These are phyloP conservation scores for Tichodroma muraria DNA, from an alignment of 2,113 vertebrate species.

Conservation along the genomic window DNA sequence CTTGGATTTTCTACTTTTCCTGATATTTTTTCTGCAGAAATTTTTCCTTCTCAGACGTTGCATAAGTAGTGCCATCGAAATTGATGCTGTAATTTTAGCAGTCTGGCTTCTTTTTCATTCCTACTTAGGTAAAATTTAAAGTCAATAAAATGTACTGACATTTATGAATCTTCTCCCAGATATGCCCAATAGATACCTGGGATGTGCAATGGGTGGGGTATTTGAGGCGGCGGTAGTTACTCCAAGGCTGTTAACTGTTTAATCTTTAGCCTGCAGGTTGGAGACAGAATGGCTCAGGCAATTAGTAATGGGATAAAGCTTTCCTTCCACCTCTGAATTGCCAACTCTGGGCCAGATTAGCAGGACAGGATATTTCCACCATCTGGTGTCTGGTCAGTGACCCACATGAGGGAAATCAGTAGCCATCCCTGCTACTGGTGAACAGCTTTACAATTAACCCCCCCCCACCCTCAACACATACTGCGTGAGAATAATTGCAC, in stretches of 20 bases:
- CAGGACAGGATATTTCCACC: conserved; percentile 28
- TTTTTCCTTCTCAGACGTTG: neutral
- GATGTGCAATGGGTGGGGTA: neutral
- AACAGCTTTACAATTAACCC: neutral
- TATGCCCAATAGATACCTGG: neutral
- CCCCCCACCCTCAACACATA: neutral
- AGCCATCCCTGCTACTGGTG: neutral
- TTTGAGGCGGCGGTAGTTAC: neutral
- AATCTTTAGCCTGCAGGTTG: neutral
- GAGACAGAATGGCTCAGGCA: conserved; percentile 31
- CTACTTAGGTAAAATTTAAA: neutral
- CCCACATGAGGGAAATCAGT: conserved; percentile 3
- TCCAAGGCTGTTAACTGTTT: conserved; percentile 14
- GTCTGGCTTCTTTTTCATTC: neutral
- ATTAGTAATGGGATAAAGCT: conserved; percentile 54
- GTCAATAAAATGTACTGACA: neutral
- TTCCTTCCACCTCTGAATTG: conserved; percentile 34
- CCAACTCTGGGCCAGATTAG: conserved; percentile 38
- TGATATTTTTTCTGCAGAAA: neutral
- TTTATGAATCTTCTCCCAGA: neutral
- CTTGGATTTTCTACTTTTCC: neutral
- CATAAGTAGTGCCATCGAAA: neutral
- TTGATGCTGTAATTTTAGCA: neutral
- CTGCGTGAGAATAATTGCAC: neutral
- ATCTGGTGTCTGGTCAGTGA: conserved; percentile 57